phyloP scores from a whole-genome alignment of 2,888 invertebrate genomes.

The Ephialtes manifestator region DNA sequence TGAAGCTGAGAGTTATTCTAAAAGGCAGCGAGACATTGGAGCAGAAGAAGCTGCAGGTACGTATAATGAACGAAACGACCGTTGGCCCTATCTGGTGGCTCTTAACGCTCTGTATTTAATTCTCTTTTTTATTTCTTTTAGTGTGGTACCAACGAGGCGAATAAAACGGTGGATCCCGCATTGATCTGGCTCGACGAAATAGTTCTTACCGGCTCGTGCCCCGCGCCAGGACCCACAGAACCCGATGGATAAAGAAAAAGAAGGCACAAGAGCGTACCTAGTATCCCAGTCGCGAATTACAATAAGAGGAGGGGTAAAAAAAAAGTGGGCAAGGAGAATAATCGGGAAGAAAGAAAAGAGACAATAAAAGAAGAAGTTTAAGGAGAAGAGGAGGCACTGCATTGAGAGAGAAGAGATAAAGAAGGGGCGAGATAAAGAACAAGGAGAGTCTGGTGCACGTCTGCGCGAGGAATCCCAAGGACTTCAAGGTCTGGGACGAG shows the following conservation, averaged over 20 bases:
- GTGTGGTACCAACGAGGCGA: conserved; percentile 11
- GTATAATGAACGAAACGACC: conserved; percentile 24
- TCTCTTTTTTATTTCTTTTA: conserved; percentile 5
- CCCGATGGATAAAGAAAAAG: conserved; percentile 30
- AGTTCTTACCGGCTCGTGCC: conserved; percentile 58
- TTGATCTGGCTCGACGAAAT: conserved; percentile 41
- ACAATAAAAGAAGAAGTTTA: not conserved
- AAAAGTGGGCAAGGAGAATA: conserved; percentile 47
- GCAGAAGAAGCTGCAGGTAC: not conserved
- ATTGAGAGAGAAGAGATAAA: conserved; percentile 15
- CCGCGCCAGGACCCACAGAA: conserved; percentile 24
- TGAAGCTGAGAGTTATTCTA: conserved; percentile 10
- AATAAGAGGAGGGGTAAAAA: conserved; percentile 25
- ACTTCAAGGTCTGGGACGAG: conserved; percentile 60
- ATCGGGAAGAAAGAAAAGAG: conserved; percentile 23
- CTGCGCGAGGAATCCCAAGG: conserved; percentile 62
- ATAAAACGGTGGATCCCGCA: conserved; percentile 20
- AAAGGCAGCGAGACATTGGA: not conserved
- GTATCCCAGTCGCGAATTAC: conserved; percentile 11
- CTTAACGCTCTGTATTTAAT: conserved; percentile 32
- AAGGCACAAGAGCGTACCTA: conserved; percentile 12
- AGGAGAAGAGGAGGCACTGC: conserved; percentile 30
- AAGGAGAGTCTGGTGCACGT: conserved; percentile 56
- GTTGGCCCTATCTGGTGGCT: conserved; percentile 28
- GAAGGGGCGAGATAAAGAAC: conserved; percentile 38